Evolutionary conservation across 1,140 invertebrate species (phyloP).

Genomic region (Eueides isabella): DNA sequence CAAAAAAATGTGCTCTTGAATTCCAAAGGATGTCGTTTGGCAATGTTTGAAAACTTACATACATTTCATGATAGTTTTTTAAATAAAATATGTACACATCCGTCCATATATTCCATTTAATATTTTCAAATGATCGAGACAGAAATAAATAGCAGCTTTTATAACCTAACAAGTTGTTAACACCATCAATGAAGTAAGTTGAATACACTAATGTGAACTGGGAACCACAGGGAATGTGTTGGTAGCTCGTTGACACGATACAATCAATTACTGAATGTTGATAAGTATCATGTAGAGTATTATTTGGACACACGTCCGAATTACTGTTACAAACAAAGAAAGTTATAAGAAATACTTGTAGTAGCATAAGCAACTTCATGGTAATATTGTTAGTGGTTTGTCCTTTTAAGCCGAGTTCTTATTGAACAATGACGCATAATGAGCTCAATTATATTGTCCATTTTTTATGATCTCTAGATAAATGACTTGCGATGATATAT

Average conservation of each 20-base stretch:
- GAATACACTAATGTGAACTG: slow-evolving; percentile 27
- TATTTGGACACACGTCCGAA: background rate
- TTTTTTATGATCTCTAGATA: background rate
- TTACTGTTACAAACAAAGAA: background rate
- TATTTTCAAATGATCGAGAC: slow-evolving; percentile 19
- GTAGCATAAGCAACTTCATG: background rate
- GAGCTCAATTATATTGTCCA: background rate
- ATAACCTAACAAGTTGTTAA: slow-evolving; percentile 26
- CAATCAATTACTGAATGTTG: slow-evolving; percentile 23
- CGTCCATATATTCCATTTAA: slow-evolving; percentile 16
- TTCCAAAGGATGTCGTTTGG: slow-evolving; percentile 33
- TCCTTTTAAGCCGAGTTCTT: background rate
- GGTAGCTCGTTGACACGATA: slow-evolving; percentile 18
- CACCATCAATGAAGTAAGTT: background rate
- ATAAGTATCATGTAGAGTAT: background rate
- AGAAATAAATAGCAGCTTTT: slow-evolving; percentile 20
- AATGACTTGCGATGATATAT: background rate
- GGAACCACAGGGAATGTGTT: slow-evolving; percentile 24
- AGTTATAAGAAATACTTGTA: background rate
- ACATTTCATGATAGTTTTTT: slow-evolving; percentile 19
- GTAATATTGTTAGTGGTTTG: background rate
- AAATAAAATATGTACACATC: slow-evolving; percentile 31
- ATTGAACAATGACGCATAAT: background rate
- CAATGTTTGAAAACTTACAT: slow-evolving; percentile 20
- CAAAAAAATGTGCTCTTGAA: slow-evolving; percentile 34